Percentiles rank a stretch among this genome's conserved stretches.
phyloP scores from a whole-genome alignment of 2,888 invertebrate genomes.

The Isotomurus palustris region DNA sequence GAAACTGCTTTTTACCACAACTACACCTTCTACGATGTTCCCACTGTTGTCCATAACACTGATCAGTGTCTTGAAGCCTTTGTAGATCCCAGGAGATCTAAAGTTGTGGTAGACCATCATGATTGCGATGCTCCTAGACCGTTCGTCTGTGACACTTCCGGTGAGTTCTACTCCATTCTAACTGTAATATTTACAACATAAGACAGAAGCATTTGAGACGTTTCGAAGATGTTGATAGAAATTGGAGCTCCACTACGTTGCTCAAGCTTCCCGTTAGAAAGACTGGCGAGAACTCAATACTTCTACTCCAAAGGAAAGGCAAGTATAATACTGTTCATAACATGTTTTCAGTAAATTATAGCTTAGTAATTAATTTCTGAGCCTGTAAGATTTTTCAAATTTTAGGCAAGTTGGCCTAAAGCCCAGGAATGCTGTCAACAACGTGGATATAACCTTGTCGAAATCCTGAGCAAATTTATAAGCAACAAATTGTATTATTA shows the following conservation, averaged over 20 bases:
- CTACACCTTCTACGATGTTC: neutral
- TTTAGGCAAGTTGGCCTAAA: neutral
- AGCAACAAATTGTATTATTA: neutral
- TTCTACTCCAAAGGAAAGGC: neutral
- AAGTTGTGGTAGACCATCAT: neutral
- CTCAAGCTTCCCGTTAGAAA: neutral
- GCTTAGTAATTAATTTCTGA: no score
- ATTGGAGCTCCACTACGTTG: neutral
- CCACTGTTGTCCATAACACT: neutral
- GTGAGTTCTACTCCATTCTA: no score
- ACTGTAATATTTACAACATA: no score
- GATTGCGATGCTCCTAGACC: slow-evolving; percentile 1
- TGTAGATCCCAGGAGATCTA: neutral
- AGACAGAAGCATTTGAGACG: no score
- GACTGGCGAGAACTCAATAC: neutral
- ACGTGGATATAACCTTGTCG: neutral
- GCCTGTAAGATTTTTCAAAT: neutral
- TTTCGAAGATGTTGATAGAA: no score
- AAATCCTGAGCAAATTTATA: neutral
- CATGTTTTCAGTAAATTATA: no score
- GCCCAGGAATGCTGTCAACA: slow-evolving; percentile 4
- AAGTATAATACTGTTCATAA: no score
- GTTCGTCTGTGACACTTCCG: neutral
- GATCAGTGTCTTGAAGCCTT: slow-evolving; percentile 7
- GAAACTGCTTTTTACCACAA: neutral